phyloP scores from a whole-genome alignment of 1,140 invertebrate species.

The Drosophila hydei region DNA sequence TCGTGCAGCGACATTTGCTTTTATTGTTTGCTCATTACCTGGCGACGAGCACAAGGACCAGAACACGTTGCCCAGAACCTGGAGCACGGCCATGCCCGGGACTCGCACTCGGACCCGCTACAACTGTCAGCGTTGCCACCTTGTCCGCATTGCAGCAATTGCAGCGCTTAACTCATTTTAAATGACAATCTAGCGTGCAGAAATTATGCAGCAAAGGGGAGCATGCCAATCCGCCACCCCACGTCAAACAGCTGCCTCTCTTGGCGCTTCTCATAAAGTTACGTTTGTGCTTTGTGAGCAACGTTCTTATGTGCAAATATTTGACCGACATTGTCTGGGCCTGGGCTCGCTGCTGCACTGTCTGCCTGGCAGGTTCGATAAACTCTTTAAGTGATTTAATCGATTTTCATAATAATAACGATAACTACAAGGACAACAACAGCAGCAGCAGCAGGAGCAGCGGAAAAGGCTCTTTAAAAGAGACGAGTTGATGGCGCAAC shows the following conservation, averaged over 20 bases:
- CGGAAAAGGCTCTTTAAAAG: conserved; percentile 70
- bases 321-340: conserved; percentile 37
- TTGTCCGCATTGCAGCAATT: conserved; percentile 76
- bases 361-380: conserved; percentile 60
- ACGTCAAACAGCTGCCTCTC: neutral
- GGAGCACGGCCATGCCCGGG: neutral
- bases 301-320: conserved; percentile 34
- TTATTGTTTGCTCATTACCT: conserved; percentile 81
- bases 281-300: conserved; percentile 11
- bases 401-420: conserved; percentile 49
- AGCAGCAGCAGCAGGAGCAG: conserved; percentile 1
- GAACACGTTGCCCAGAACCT: conserved; percentile 6
- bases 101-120: neutral
- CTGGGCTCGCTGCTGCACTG: neutral
- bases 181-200: conserved; percentile 82
- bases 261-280: conserved; percentile 19
- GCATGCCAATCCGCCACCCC: neutral
- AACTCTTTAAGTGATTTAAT: conserved; percentile 71
- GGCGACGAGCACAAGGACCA: conserved; percentile 18
- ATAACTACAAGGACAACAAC: neutral
- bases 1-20: conserved; percentile 72
- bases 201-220: conserved; percentile 63
- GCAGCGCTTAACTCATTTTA: conserved; percentile 79
- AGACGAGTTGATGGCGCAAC: conserved; percentile 59
- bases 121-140: conserved; percentile 22